Evolutionary conservation across 2,888 invertebrate genomes (phyloP).

Genomic region (Drosophila atripex): DNA sequence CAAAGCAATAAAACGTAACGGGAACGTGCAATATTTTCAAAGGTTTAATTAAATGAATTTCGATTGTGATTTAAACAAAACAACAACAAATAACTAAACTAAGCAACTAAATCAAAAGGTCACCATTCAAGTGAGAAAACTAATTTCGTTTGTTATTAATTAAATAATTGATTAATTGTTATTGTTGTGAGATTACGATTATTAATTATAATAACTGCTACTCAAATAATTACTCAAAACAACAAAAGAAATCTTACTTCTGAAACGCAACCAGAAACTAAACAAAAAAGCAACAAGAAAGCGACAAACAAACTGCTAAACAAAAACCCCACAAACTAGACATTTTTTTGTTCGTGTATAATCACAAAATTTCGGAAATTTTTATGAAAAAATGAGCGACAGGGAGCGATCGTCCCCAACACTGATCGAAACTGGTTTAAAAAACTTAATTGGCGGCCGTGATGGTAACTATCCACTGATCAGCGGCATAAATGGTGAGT

Average conservation of each 20-base stretch:
- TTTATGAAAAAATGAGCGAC: conserved; percentile 90
- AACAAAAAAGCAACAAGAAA: conserved; percentile 7
- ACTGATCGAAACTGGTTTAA: conserved; percentile 93
- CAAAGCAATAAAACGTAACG: conserved; percentile 70
- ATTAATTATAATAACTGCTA: conserved; percentile 32
- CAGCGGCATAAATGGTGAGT: conserved; percentile 89
- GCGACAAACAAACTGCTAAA: conserved; percentile 18
- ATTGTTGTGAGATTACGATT: conserved; percentile 43
- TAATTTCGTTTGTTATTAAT: conserved; percentile 29
- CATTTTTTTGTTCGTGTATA: conserved; percentile 75
- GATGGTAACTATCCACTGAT: conserved; percentile 91
- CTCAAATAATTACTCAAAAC: conserved; percentile 40
- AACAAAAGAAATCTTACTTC: background rate
- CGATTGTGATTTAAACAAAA: conserved; percentile 40
- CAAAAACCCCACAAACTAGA: conserved; percentile 37
- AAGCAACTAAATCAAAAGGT: conserved; percentile 66
- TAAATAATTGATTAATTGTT: conserved; percentile 40
- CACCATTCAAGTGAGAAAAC: conserved; percentile 20
- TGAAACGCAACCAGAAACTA: background rate
- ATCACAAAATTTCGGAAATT: conserved; percentile 78
- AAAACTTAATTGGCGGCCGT: conserved; percentile 92
- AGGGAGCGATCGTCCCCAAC: conserved; percentile 95
- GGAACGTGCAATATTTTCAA: conserved; percentile 78
- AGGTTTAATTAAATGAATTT: conserved; percentile 67
- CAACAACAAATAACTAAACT: conserved; percentile 33